Evolutionary conservation across 2,888 invertebrate genomes (phyloP).

Genomic region (Drosophila nr. medialis): DNA sequence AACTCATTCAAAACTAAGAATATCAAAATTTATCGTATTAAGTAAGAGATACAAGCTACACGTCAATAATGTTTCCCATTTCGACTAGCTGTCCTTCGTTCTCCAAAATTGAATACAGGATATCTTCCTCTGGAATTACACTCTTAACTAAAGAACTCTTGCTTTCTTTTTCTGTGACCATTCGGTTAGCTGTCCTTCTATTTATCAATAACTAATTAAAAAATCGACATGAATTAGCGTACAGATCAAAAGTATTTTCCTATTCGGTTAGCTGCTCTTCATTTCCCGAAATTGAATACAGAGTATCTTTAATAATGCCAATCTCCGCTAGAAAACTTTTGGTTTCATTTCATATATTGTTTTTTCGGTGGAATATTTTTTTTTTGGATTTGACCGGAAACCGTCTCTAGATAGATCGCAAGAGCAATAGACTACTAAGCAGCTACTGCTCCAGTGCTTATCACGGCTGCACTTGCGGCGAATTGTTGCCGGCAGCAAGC

Average conservation of each 20-base stretch:
- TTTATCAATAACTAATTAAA: not conserved
- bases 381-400: slow-evolving; percentile 33
- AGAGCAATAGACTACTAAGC: slow-evolving; percentile 27
- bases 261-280: too few species aligned
- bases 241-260: not conserved
- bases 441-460: slow-evolving; percentile 16
- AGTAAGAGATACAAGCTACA: not conserved
- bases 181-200: not conserved
- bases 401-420: slow-evolving; percentile 18
- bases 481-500: slow-evolving; percentile 26
- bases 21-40: not conserved
- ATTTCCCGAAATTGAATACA: not conserved
- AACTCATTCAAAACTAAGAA: not conserved
- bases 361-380: not conserved
- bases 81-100: not conserved
- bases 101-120: not conserved
- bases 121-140: not conserved
- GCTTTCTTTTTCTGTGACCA: not conserved
- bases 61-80: not conserved
- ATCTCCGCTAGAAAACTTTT: not conserved
- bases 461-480: slow-evolving; percentile 33
- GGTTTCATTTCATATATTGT: not conserved
- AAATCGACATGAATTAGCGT: too few species aligned
- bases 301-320: not conserved
- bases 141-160: not conserved